Base-by-base conservation (phyloP, 1,140 invertebrate species). In the Harpegnathos saltator region DNA sequence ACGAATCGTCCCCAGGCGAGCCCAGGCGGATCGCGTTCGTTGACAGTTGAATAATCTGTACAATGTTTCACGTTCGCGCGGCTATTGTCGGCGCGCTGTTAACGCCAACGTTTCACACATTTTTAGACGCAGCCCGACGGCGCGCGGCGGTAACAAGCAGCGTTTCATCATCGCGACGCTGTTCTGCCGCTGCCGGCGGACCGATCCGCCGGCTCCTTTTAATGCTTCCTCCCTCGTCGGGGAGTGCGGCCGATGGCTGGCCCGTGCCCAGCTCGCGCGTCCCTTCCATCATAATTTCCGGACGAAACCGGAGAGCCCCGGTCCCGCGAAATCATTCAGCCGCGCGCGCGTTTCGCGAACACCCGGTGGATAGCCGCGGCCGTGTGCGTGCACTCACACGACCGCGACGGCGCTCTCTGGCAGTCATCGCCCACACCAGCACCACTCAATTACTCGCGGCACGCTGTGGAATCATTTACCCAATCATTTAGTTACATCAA, bases 401-500 rank as follows among this genome's bases (percentile, higher is more conserved):
- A 48, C 78, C 59, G 82, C 80, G 82, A 50, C 66, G 84, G 69
- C 68, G 86, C 84, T 66, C 88, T 86, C 88, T 85, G 88, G 89
- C 90, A 94, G 93, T 94, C 92, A 94, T 94, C 91, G 91, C 89
- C 90, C 89, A 89, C 88, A 89, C 90, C 91, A 92, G 90, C 91
- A 92, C 92, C 92, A 94, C 93, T 94, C 93, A 94, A 94, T 94
- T 94, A 94, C 93, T 94, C 94, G 93, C 91, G 93, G 90, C 92
- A 91, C 93, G 90, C 92, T 93, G 92, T 92, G 93, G 92, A 94
- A 94, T 94, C 94, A 94, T 94, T 94, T 94, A 94, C 93, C 93
- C 94, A 94, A 94, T 94, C 94, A 94, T 94, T 94, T 94, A 94
- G 94, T 94, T 94, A 94, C 94, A 94, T 94, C 92, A 93, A 93